phyloP scores from a whole-genome alignment of 2,113 vertebrate species.

The Poicephalus meyeri region DNA sequence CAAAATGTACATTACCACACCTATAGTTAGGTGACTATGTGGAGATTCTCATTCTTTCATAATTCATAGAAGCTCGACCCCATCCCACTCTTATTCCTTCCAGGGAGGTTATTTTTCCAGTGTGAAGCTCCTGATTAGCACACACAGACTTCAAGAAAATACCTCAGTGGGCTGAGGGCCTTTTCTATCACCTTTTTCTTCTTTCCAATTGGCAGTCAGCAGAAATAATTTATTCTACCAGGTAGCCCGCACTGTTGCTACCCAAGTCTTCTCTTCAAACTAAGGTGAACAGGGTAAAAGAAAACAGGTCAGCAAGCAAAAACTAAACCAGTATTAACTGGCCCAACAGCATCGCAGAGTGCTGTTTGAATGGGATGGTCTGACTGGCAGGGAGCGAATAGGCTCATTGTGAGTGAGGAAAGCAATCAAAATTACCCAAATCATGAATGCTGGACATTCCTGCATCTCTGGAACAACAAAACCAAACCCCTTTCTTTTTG shows the following conservation, averaged over 20 bases:
- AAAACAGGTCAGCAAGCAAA: neutral
- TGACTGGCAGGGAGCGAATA: neutral
- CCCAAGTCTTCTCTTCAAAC: neutral
- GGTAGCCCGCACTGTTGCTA: neutral
- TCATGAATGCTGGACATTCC: neutral
- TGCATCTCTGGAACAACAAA: neutral
- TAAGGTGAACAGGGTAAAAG: neutral
- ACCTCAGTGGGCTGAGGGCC: neutral
- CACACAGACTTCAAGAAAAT: neutral
- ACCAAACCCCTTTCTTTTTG: neutral
- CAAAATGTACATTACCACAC: neutral
- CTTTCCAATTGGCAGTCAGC: neutral
- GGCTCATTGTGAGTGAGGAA: neutral
- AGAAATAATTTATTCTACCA: neutral
- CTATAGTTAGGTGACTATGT: neutral
- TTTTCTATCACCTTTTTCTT: neutral
- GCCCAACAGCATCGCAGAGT: neutral
- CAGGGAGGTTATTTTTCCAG: neutral
- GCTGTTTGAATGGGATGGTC: neutral
- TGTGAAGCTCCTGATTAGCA: neutral
- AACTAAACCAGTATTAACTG: neutral
- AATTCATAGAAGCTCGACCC: neutral
- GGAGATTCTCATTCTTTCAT: neutral
- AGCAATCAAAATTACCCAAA: neutral
- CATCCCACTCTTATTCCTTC: neutral